Evolutionary conservation across 2,797 vertebrate genomes (phyloP).

Genomic region (Potorous gilbertii): DNA sequence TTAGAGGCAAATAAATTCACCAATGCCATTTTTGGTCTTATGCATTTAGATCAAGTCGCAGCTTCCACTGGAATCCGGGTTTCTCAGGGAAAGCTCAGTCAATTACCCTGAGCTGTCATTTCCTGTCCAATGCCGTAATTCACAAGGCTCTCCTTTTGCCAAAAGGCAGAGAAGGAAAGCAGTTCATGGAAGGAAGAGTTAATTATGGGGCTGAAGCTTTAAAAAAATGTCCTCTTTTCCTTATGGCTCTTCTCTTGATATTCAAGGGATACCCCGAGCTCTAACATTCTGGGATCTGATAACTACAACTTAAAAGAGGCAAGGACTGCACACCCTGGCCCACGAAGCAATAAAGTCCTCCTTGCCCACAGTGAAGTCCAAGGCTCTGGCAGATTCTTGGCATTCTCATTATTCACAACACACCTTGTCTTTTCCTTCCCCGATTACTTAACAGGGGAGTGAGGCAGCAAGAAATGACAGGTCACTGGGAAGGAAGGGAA

Average conservation of each 20-base stretch:
- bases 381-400: fast-evolving
- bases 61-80: neutral
- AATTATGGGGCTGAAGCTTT: slow-evolving; percentile 25
- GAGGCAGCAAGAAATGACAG: neutral
- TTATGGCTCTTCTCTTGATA: slow-evolving; percentile 36
- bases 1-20: slow-evolving; percentile 42
- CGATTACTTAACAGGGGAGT: neutral
- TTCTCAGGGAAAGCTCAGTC: slow-evolving; percentile 66
- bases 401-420: fast-evolving
- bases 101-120: slow-evolving; percentile 57
- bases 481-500: neutral
- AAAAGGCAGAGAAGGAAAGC: slow-evolving; percentile 51
- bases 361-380: slow-evolving; percentile 5
- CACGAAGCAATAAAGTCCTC: slow-evolving; percentile 65
- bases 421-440: neutral
- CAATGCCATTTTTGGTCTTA: slow-evolving; percentile 33
- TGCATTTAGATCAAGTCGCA: neutral
- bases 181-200: slow-evolving; percentile 61
- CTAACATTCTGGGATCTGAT: neutral
- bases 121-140: neutral
- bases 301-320: neutral
- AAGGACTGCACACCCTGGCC: neutral
- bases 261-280: slow-evolving; percentile 5
- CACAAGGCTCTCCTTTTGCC: slow-evolving; percentile 51
- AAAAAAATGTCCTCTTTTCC: neutral